Percentiles rank a stretch among this genome's conserved stretches.
Conservation (phyloP, 53 echinoderm and acorn worm genomes). For the Henricia sp. region DNA sequence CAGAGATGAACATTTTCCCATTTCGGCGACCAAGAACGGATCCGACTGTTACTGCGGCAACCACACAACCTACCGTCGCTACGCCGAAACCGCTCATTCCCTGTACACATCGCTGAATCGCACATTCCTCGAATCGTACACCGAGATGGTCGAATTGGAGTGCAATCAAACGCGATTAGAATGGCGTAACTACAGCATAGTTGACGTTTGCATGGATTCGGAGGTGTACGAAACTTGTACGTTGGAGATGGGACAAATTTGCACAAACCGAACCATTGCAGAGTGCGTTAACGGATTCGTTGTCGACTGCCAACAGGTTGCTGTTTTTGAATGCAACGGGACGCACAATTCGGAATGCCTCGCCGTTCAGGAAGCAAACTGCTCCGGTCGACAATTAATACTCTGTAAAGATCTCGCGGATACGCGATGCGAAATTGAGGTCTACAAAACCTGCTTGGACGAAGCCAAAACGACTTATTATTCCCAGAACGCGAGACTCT, state of each 20-base stretch:
- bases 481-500: not conserved
- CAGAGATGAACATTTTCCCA: slow-evolving; percentile 52
- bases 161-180: slow-evolving; percentile 59
- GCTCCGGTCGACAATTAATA: not conserved
- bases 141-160: slow-evolving; percentile 31
- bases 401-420: slow-evolving; percentile 14
- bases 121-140: slow-evolving; percentile 59
- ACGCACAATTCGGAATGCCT: not conserved
- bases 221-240: not conserved
- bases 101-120: slow-evolving; percentile 57
- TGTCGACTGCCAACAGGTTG: not conserved
- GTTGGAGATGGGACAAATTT: not conserved
- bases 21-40: slow-evolving; percentile 73
- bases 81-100: slow-evolving; percentile 26
- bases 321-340: slow-evolving; percentile 8
- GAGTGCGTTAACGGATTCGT: slow-evolving; percentile 10
- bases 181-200: slow-evolving; percentile 53
- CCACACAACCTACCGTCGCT: slow-evolving; percentile 38
- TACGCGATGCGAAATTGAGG: not conserved
- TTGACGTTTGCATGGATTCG: slow-evolving; percentile 23
- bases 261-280: slow-evolving; percentile 20
- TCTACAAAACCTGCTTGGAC: slow-evolving; percentile 1
- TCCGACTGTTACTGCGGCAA: slow-evolving; percentile 71
- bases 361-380: not conserved
- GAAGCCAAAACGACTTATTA: not conserved